Evolutionary conservation across 2,888 invertebrate genomes (phyloP).

Genomic region (Platypus cylindrus): DNA sequence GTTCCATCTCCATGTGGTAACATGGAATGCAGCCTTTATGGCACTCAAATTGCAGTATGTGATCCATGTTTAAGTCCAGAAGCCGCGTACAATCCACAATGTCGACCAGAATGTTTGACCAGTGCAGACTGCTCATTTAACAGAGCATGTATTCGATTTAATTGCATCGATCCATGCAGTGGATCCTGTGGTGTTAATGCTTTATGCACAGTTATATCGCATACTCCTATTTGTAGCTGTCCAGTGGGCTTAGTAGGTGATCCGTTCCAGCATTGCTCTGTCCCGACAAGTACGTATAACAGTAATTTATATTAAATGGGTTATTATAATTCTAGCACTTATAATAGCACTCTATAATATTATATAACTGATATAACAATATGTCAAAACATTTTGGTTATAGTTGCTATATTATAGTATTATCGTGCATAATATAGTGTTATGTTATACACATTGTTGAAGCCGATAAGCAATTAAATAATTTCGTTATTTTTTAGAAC

Average conservation of each 20-base stretch:
- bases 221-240: conserved; percentile 62
- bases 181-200: conserved; percentile 69
- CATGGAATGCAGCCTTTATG: conserved; percentile 56
- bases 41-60: conserved; percentile 65
- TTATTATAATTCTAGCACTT: no score
- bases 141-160: conserved; percentile 60
- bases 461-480: no score
- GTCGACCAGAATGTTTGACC: conserved; percentile 71
- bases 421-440: no score
- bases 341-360: no score
- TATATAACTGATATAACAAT: no score
- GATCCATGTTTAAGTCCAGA: conserved; percentile 61
- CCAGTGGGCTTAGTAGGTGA: conserved; percentile 56
- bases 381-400: no score
- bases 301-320: no score
- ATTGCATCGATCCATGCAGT: conserved; percentile 65
- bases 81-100: conserved; percentile 55
- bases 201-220: conserved; percentile 54
- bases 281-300: conserved; percentile 44
- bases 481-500: conserved; percentile 24
- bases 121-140: conserved; percentile 70
- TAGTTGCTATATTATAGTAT: no score
- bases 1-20: conserved; percentile 65
- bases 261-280: conserved; percentile 63
- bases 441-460: no score